These are phyloP conservation scores for Sitophilus oryzae DNA, from an alignment of 1,140 invertebrate genomes.

Conservation along the genomic window DNA sequence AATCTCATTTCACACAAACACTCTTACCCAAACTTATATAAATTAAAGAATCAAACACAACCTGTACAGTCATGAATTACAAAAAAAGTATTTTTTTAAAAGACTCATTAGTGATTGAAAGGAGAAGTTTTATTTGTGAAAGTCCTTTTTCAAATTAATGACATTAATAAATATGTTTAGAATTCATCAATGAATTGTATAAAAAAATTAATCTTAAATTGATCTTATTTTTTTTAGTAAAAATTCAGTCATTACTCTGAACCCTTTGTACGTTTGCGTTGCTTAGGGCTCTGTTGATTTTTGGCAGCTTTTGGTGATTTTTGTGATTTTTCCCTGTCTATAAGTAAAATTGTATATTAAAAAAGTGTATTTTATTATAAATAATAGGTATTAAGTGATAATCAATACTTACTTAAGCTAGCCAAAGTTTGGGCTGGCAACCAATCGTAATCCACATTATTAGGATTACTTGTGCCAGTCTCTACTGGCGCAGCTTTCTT, in stretches of 20 bases:
- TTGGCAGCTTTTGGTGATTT: constrained; percentile 41
- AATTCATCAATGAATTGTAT: neutral
- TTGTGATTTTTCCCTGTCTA: constrained; percentile 48
- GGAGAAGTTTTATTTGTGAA: too few relatives aligned
- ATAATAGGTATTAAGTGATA: constrained; percentile 2
- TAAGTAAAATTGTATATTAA: constrained; percentile 13
- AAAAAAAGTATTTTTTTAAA: too few relatives aligned
- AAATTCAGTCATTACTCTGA: constrained; percentile 49
- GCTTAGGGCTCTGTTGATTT: constrained; percentile 61
- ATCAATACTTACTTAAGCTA: constrained; percentile 64
- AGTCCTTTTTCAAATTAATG: too few relatives aligned
- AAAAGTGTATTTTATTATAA: neutral
- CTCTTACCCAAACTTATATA: too few relatives aligned
- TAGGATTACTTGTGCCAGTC: constrained; percentile 78
- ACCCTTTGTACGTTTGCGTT: constrained; percentile 63
- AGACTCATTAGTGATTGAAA: too few relatives aligned
- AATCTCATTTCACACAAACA: neutral
- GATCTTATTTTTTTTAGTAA: neutral
- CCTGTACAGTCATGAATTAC: too few relatives aligned
- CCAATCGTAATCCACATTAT: constrained; percentile 98
- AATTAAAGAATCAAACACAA: too few relatives aligned
- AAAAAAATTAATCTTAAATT: constrained; percentile 1
- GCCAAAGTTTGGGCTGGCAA: constrained; percentile 85
- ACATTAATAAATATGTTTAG: too few relatives aligned
- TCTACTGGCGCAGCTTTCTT: constrained; percentile 61